These are phyloP conservation scores for Rhegmatorhina hoffmannsi DNA, from an alignment of 2,113 vertebrate genomes.

Conservation along the genomic window DNA sequence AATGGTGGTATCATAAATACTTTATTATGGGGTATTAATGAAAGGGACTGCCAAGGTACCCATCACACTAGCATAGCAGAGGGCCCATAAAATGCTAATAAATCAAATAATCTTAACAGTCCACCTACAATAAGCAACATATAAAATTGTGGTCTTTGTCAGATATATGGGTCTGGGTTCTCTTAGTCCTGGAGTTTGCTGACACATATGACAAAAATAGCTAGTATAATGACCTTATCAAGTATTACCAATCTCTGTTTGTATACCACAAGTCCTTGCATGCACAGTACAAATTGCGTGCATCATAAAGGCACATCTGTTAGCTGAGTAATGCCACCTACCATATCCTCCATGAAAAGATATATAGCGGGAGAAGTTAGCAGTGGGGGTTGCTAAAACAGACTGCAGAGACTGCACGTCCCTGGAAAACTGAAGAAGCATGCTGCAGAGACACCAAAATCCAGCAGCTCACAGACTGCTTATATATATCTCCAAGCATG, in stretches of 20 bases:
- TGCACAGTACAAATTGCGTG: not conserved
- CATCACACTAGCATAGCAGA: slow-evolving; percentile 32
- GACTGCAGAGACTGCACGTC: not conserved
- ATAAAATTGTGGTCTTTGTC: slow-evolving; percentile 58
- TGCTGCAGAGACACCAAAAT: not conserved
- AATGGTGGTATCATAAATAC: slow-evolving; percentile 65
- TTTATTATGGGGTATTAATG: slow-evolving; percentile 73
- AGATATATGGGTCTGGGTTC: slow-evolving; percentile 49
- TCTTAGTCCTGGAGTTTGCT: slow-evolving; percentile 25
- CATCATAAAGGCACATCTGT: slow-evolving; percentile 57
- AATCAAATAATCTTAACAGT: slow-evolving; percentile 56
- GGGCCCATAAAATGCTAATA: slow-evolving; percentile 57
- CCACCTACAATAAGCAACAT: slow-evolving; percentile 44
- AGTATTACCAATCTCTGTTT: slow-evolving; percentile 39
- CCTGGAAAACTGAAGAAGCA: slow-evolving; percentile 9
- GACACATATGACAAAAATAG: slow-evolving; percentile 53
- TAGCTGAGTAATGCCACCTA: slow-evolving; percentile 35
- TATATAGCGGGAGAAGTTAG: not conserved
- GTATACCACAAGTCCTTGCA: slow-evolving; percentile 10
- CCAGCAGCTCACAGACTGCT: not conserved
- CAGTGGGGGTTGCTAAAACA: not conserved
- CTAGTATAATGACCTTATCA: slow-evolving; percentile 53
- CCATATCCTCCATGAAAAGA: slow-evolving; percentile 37
- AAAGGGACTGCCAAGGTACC: slow-evolving; percentile 53
- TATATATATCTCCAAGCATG: not conserved